Base-by-base conservation (phyloP, 2,888 invertebrate genomes). In the Amblyjoppa fuscipennis region DNA sequence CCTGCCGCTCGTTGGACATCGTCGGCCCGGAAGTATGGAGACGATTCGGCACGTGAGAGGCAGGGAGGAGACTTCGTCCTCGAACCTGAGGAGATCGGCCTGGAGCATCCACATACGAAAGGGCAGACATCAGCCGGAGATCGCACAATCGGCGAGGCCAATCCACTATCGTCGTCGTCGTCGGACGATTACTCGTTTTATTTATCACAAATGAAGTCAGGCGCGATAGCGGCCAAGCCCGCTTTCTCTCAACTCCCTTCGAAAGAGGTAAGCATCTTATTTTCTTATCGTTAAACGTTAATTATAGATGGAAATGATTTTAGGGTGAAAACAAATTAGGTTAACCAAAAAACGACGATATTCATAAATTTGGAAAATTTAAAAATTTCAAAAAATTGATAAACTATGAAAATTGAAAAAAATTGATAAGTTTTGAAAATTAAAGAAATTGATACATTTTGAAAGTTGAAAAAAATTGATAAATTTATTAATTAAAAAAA, bases 101-200 rank as follows among this genome's bases (percentile, higher is more conserved):
- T 94, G 94, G 94, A 94, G 92, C 91, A 94, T 94, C 87, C 92
- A 94, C 90, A 93, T 94, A 87, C 92, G 94, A 68, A 94, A 94
- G 88, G 94, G 94, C 89, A 94, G 94, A 92, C 92, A 93, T 91
- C 66, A 51, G 16, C 1, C 31, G 11, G 41, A 6, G 20, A 20
- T 74, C 11, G 45, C 20, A 13, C n/a, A 3, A 64, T 61, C 61
- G 41, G 59, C 59, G n/a, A 16, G 61, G 70, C 77, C 13, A 56
- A 59, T 73, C 61, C 51, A 73, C 56, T 45, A 59, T 79, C 79
- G 41, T 66, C 81, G 73, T 82, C 80, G 61, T 82, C 80, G 61
- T 74, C 81, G 61, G 71, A 51, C 76, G 28, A 51, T 75, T 75
- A 49, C 66, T 78, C 84, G 74, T 71, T 56, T 74, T 53, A 13